Conservation (phyloP, 2,113 vertebrate species). For the Emberiza fucata region DNA sequence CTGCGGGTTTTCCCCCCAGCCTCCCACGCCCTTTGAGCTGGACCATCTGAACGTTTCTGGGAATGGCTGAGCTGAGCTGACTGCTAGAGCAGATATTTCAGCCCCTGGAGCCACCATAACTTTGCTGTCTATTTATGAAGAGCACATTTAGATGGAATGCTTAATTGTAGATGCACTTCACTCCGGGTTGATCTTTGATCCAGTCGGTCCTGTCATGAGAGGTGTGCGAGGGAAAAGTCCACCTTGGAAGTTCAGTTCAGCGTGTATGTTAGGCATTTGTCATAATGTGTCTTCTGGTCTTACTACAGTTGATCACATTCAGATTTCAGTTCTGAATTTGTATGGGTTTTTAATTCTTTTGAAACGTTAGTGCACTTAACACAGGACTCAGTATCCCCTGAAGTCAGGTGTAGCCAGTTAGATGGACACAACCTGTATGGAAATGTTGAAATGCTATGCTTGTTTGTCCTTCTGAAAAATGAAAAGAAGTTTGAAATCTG, state of each 20-base stretch:
- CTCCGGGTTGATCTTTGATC: background rate
- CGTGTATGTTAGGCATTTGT: background rate
- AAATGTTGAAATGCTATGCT: background rate
- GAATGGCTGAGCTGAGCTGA: background rate
- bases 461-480: background rate
- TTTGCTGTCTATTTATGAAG: background rate
- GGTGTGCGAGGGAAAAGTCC: background rate
- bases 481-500: background rate
- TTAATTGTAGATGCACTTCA: background rate
- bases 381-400: background rate
- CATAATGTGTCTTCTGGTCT: background rate
- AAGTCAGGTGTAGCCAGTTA: background rate
- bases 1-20: background rate
- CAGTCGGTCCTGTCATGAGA: background rate
- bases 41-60: constrained; percentile 22
- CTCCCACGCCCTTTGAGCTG: background rate
- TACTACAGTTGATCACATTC: background rate
- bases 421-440: background rate
- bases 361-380: background rate
- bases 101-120: background rate
- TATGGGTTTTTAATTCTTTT: background rate
- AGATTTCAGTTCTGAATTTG: background rate
- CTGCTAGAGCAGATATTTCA: background rate
- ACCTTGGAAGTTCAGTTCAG: background rate
- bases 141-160: background rate